A percentile compares a stretch with the other conserved stretches of the same genome.
Conservation (phyloP, 2,797 vertebrate genomes). For the Allenopithecus nigroviridis region DNA sequence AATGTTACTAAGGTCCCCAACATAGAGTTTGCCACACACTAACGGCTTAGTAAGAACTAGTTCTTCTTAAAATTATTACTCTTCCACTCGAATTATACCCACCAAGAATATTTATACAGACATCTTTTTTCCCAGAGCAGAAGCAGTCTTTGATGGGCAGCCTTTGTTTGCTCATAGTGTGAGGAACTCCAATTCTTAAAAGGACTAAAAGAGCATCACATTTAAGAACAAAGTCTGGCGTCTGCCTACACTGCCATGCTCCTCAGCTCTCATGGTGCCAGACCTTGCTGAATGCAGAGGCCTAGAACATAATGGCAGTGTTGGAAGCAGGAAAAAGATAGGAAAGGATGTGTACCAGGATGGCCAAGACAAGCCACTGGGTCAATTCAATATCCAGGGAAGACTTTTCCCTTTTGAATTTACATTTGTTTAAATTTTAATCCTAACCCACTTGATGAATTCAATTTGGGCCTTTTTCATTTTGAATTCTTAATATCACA, state of each 20-base stretch:
- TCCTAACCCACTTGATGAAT: not conserved
- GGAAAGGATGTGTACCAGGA: not conserved
- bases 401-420: not conserved
- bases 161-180: not conserved
- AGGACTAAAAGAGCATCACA: not conserved
- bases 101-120: not conserved
- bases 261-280: not conserved
- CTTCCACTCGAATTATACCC: not conserved
- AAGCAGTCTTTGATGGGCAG: not conserved
- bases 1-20: not conserved
- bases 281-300: rapidly evolving
- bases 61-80: not conserved
- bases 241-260: not conserved
- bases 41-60: not conserved
- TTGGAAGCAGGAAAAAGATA: not conserved
- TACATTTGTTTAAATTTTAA: not conserved
- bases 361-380: not conserved
- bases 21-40: not conserved
- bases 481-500: not conserved
- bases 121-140: not conserved
- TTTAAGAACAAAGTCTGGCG: not conserved
- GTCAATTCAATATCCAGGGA: not conserved
- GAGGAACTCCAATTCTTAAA: not conserved
- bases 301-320: too few species aligned
- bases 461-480: not conserved